Evolutionary conservation across 2,797 vertebrate species (phyloP).

Genomic region (Crossoptilon crossoptilon): DNA sequence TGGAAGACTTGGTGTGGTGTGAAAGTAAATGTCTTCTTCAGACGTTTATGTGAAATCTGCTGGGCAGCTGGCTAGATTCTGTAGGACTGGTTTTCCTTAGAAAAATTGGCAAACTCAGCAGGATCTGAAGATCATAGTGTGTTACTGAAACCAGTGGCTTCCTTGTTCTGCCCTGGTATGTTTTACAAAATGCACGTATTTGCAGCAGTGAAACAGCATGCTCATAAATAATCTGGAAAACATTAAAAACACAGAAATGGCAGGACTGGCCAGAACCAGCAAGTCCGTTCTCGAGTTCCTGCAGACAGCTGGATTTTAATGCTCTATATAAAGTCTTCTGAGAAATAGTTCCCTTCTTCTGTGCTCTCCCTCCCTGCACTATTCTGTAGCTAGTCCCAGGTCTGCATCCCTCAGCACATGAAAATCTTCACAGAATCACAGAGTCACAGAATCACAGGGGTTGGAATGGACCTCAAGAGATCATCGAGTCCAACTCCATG

Average conservation of each 20-base stretch:
- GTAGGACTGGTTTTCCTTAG: neutral
- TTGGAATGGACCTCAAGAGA: no score
- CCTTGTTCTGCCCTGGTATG: neutral
- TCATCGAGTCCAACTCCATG: no score
- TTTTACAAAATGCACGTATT: neutral
- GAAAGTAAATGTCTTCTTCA: neutral
- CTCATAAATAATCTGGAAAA: neutral
- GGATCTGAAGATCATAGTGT: neutral
- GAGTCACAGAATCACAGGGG: no score
- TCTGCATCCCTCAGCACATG: no score
- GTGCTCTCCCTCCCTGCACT: no score
- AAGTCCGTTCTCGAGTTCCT: neutral
- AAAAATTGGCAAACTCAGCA: neutral
- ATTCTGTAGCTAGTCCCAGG: no score
- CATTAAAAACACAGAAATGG: neutral
- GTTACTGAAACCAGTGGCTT: neutral
- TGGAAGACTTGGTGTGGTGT: accelerated
- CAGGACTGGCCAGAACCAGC: neutral
- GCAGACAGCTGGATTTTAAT: no score
- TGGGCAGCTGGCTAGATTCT: neutral
- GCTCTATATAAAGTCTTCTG: no score
- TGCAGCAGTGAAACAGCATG: neutral
- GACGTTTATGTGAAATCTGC: neutral
- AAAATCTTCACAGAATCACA: no score
- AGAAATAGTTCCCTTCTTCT: no score